phyloP scores from a whole-genome alignment of 1,140 invertebrate species.

The Oryzaephilus surinamensis region DNA sequence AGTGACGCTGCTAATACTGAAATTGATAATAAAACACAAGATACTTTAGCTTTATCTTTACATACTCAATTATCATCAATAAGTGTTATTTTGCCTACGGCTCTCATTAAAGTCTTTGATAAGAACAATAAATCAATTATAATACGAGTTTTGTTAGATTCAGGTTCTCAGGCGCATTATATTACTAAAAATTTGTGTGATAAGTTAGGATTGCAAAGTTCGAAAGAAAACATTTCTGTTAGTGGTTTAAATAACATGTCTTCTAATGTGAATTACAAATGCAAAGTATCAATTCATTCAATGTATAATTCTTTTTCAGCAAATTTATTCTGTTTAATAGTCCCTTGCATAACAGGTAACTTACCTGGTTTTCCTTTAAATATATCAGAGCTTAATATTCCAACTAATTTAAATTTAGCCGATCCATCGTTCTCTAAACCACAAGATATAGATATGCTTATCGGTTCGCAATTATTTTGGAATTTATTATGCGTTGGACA shows the following conservation, averaged over 20 bases:
- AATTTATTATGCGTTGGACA: slow-evolving; percentile 19
- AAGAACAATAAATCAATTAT: background rate
- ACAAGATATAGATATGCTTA: slow-evolving; percentile 20
- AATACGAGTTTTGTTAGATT: slow-evolving; percentile 7
- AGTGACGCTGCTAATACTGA: no score
- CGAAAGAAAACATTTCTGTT: background rate
- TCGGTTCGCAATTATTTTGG: slow-evolving; percentile 25
- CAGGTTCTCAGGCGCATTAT: slow-evolving; percentile 3
- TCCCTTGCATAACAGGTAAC: slow-evolving; percentile 7
- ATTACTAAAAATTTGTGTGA: slow-evolving; percentile 1
- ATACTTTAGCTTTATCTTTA: no score
- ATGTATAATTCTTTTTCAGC: slow-evolving; percentile 4
- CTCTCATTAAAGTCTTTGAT: no score
- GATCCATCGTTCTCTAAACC: slow-evolving; percentile 27
- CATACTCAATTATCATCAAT: no score
- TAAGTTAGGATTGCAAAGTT: slow-evolving; percentile 2
- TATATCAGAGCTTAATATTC: slow-evolving; percentile 13
- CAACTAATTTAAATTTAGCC: slow-evolving; percentile 22
- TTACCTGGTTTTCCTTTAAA: slow-evolving; percentile 5
- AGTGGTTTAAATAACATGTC: background rate
- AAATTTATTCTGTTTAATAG: slow-evolving; percentile 7
- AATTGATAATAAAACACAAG: no score
- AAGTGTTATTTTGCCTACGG: no score
- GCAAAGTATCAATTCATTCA: background rate
- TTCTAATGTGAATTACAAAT: background rate